Percentiles rank a stretch among this genome's conserved stretches.
These are phyloP conservation scores for Petrophora chlorosata DNA, from an alignment of 2,888 invertebrate species.

Conservation along the genomic window DNA sequence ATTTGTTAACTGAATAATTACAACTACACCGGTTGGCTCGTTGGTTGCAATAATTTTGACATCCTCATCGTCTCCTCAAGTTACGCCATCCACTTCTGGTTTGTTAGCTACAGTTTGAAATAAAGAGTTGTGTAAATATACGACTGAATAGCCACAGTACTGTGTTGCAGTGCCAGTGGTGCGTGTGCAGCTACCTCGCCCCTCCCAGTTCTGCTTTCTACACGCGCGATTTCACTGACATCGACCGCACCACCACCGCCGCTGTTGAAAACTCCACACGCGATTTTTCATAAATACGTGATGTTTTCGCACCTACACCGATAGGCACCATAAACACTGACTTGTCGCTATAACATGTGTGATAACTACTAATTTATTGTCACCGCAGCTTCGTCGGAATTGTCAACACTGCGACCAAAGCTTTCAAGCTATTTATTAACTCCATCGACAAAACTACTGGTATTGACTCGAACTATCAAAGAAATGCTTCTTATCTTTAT, in stretches of 20 bases:
- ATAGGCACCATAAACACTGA: not conserved
- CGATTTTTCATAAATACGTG: slow-evolving; percentile 70
- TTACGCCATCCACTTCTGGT: slow-evolving; percentile 29
- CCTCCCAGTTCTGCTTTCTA: slow-evolving; percentile 82
- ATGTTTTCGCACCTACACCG: slow-evolving; percentile 54
- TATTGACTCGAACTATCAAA: slow-evolving; percentile 22
- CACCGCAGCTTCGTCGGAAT: slow-evolving; percentile 15
- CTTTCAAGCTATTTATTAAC: slow-evolving; percentile 2
- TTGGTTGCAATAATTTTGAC: slow-evolving; percentile 23
- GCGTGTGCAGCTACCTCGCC: slow-evolving; percentile 60
- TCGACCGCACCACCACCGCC: slow-evolving; percentile 41
- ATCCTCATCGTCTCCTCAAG: slow-evolving; percentile 33
- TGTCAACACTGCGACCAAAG: slow-evolving; percentile 4
- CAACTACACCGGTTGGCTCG: not conserved
- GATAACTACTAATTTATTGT: slow-evolving; percentile 29
- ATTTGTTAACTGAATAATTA: not conserved
- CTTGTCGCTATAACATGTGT: slow-evolving; percentile 22
- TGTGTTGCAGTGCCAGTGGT: slow-evolving; percentile 52
- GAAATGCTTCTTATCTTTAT: slow-evolving; percentile 40
- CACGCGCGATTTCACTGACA: slow-evolving; percentile 80
- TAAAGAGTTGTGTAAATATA: slow-evolving; percentile 26
- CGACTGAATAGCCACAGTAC: slow-evolving; percentile 47
- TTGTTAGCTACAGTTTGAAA: slow-evolving; percentile 18
- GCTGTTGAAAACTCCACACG: slow-evolving; percentile 47
- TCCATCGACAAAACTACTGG: slow-evolving; percentile 4